phyloP scores from a whole-genome alignment of 2,888 invertebrate genomes.

The Hydrotaea cyrtoneurina region DNA sequence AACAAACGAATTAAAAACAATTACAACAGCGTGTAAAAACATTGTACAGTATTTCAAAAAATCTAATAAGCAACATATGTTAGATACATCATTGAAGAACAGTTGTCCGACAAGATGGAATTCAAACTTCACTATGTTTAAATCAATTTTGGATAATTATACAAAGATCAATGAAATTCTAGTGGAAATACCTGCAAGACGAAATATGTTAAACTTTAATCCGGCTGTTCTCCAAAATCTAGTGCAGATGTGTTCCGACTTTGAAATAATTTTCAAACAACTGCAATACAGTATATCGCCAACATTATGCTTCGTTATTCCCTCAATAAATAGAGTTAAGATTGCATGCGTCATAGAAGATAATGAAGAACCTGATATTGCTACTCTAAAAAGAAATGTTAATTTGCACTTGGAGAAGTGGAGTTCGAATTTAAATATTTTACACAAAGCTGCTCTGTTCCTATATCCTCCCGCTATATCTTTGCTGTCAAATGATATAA shows the following conservation, averaged over 20 bases:
- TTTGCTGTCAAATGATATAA: neutral
- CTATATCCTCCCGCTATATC: neutral
- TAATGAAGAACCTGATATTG: neutral
- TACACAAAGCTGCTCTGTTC: slow-evolving; percentile 1
- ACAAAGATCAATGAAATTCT: neutral
- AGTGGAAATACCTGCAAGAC: neutral
- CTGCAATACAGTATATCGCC: neutral
- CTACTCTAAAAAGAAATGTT: neutral
- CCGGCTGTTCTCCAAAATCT: neutral
- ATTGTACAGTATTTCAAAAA: neutral
- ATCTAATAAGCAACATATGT: no score
- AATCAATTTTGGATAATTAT: neutral
- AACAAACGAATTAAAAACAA: neutral
- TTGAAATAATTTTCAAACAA: neutral
- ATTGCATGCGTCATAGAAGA: neutral
- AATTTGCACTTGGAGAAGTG: neutral
- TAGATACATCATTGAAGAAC: neutral
- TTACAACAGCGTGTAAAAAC: neutral
- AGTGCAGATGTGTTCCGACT: neutral
- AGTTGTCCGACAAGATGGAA: neutral
- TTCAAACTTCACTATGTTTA: neutral
- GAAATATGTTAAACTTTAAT: neutral
- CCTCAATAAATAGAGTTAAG: slow-evolving; percentile 1
- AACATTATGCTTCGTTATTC: no score
- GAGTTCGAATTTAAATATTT: neutral